Percentiles rank a stretch among this genome's conserved stretches.
Evolutionary conservation across 2,113 vertebrate species (phyloP).

Genomic region (Agapornis roseicollis): DNA sequence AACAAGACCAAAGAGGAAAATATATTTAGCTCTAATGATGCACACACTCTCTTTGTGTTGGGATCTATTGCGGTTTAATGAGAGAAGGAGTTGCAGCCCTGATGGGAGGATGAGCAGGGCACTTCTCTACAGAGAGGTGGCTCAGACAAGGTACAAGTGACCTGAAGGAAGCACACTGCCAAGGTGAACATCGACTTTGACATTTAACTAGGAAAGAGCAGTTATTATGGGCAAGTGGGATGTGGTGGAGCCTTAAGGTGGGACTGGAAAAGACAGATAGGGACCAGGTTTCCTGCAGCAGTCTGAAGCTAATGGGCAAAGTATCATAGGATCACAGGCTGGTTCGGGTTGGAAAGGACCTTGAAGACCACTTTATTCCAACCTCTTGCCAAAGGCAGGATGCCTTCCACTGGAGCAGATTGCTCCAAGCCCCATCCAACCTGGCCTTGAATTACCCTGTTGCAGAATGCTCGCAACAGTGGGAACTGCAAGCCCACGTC

Average conservation of each 20-base stretch:
- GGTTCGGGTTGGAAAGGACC: not conserved
- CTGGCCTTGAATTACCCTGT: not conserved
- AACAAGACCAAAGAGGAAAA: constrained; percentile 14
- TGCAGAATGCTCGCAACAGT: not conserved
- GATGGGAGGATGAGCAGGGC: not conserved
- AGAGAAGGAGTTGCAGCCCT: not conserved
- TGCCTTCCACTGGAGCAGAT: not conserved
- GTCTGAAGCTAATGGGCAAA: accelerated
- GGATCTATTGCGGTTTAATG: constrained; percentile 17
- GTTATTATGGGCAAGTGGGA: not conserved
- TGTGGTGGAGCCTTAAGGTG: not conserved
- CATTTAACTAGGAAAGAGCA: not conserved
- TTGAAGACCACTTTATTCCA: not conserved
- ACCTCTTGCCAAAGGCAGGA: not conserved
- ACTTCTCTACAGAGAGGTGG: not conserved
- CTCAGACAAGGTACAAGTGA: not conserved
- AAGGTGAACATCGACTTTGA: not conserved
- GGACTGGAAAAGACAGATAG: not conserved
- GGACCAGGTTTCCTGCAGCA: not conserved
- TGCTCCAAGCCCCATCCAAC: not conserved
- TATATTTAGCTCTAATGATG: constrained; percentile 33
- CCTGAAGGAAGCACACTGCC: not conserved
- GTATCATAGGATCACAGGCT: not conserved
- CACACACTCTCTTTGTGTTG: not conserved
- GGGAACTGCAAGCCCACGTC: not conserved